These are phyloP conservation scores for Smutsia temminckii DNA, from an alignment of 2,797 vertebrate genomes.

Conservation along the genomic window DNA sequence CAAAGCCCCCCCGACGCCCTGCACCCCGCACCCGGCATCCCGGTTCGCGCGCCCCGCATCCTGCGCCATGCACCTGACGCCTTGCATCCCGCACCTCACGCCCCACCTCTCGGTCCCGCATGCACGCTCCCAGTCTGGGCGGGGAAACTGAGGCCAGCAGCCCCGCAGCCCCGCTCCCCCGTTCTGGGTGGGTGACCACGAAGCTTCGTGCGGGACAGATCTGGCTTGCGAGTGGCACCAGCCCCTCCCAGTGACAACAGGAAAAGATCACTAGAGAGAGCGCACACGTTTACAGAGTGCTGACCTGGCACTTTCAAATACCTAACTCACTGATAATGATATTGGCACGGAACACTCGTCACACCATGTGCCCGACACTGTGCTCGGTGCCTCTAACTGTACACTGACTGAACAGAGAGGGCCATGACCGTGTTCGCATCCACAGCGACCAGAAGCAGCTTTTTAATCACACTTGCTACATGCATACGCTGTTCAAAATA, in stretches of 20 bases:
- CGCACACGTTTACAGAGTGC: fast-evolving
- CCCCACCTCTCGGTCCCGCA: neutral
- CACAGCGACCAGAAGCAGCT: neutral
- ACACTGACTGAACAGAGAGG: neutral
- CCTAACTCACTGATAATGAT: neutral
- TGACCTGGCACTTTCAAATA: neutral
- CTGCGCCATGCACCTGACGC: too few relatives aligned
- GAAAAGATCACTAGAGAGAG: too few relatives aligned
- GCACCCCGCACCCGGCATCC: neutral
- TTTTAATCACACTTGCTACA: neutral
- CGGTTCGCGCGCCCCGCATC: too few relatives aligned
- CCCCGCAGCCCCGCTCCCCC: neutral
- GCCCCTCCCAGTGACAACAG: neutral
- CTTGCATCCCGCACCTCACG: too few relatives aligned
- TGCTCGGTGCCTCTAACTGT: too few relatives aligned
- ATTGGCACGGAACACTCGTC: too few relatives aligned
- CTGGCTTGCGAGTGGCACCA: neutral
- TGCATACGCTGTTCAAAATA: neutral
- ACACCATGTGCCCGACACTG: too few relatives aligned
- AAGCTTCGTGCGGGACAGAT: neutral
- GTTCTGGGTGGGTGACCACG: neutral
- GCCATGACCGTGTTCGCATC: neutral
- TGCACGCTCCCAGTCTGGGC: neutral
- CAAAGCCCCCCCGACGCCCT: neutral
- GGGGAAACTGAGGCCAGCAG: neutral